Conservation (phyloP, 35 echinoderm and acorn worm species). For the Patiria miniata region DNA sequence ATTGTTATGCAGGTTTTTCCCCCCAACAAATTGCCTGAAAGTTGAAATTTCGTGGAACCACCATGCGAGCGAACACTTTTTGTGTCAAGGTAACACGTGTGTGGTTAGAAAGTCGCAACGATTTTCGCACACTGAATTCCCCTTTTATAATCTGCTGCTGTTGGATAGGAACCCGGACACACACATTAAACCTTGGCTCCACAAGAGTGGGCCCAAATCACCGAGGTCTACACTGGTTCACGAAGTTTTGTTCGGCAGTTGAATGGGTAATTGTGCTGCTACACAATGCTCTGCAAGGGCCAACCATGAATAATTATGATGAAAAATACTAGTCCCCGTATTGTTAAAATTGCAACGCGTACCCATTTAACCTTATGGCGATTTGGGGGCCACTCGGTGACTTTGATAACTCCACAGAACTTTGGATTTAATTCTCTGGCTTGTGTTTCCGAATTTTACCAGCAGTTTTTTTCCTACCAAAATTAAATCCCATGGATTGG, state of each 20-base stretch:
- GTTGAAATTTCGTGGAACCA: no score
- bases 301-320: slow-evolving; percentile 18
- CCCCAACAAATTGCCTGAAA: no score
- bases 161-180: background rate
- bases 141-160: no score
- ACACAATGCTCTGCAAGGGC: background rate
- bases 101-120: no score
- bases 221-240: background rate
- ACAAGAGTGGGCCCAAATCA: background rate
- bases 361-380: background rate
- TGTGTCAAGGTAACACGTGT: background rate
- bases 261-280: background rate
- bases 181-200: background rate
- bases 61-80: slow-evolving; percentile 8
- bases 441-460: no score
- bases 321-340: slow-evolving; percentile 12
- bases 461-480: no score
- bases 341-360: background rate
- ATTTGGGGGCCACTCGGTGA: background rate
- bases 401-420: no score
- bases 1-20: no score
- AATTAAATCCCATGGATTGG: no score
- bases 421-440: no score
- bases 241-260: background rate
- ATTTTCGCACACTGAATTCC: no score